These are phyloP conservation scores for Sinella curviseta DNA, from an alignment of 1,140 invertebrate species.

Conservation along the genomic window DNA sequence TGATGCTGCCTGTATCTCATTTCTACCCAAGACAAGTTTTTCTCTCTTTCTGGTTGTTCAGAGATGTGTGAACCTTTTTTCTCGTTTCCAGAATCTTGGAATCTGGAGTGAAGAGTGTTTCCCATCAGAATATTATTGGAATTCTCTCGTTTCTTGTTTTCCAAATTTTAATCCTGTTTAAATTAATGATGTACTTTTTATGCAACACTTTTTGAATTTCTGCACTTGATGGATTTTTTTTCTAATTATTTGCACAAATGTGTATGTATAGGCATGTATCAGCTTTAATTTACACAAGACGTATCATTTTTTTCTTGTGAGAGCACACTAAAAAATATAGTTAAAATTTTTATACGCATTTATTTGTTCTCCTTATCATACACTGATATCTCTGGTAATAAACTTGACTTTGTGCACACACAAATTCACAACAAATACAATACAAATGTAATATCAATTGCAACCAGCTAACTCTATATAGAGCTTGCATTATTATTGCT, in stretches of 20 bases:
- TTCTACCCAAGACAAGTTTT: too few relatives aligned
- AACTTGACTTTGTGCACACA: neutral
- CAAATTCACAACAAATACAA: neutral
- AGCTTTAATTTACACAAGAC: too few relatives aligned
- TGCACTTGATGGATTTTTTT: too few relatives aligned
- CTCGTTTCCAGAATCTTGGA: constrained; percentile 13
- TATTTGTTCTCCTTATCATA: neutral
- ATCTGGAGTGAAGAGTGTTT: neutral
- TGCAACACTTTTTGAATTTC: neutral
- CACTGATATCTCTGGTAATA: neutral
- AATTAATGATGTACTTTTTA: constrained; percentile 19
- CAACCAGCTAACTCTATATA: too few relatives aligned
- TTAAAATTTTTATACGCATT: neutral
- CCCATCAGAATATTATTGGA: neutral
- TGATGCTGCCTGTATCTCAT: too few relatives aligned
- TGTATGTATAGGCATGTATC: neutral
- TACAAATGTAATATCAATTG: neutral
- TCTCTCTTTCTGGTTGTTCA: too few relatives aligned
- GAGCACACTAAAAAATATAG: neutral
- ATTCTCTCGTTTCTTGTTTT: neutral
- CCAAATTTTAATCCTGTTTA: neutral
- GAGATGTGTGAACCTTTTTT: neutral
- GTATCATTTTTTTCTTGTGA: neutral
- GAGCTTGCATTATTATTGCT: neutral
- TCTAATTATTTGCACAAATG: neutral